Evolutionary conservation across 2,797 vertebrate genomes (phyloP), one percentile per base, ranked within the genome.

Genomic region (Molossus molossus): DNA sequence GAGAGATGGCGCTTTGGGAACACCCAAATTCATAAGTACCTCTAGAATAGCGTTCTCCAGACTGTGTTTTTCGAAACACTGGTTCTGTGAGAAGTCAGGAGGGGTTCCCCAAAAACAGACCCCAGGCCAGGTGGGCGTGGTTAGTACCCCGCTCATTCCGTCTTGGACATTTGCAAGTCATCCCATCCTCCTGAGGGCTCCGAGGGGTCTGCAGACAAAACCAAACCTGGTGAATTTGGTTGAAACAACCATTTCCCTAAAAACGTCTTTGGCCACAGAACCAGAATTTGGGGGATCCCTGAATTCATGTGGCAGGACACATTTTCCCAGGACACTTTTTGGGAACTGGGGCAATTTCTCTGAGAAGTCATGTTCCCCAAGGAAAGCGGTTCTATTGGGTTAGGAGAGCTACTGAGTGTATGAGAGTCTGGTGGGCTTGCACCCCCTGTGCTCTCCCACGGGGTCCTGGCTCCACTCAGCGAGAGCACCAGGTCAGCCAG

Each of bases 61-160:
- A 10, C 2, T 45, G 45, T 81, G 77, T 76, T 67, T 48, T 10
- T 12, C 55, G 85, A 48, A 79, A 48, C 15, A 3, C 1, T 3
- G 69, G 20, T 75, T 76, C 77, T 33, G 27, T 53, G 80, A 25
- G 40, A 40, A 20, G 7, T 4, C 2, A 9, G 53, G 53, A 75
- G 2, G 10, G 12, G 3, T 21, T 77, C 25, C 45, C 69, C 15
- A 29, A n/a, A 69, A 29, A 58, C 4, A n/a, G 33, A 21, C 12
- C 0, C 2, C 10, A n/a, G 75, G 21, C 11, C 67, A 13, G 40
- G 7, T 9, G 13, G 4, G 9, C 33, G 1, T 9, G 13, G 33
- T 18, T 9, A 3, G 1, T 10, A 2, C 18, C 10, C 11, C 1
- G 8, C 15, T 10, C 5, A 0, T 0, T 11, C 8, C 20, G 0